A percentile compares a stretch with the other conserved stretches of the same genome.
Evolutionary conservation across 1,140 invertebrate genomes (phyloP).

Genomic region (Psix sp.): DNA sequence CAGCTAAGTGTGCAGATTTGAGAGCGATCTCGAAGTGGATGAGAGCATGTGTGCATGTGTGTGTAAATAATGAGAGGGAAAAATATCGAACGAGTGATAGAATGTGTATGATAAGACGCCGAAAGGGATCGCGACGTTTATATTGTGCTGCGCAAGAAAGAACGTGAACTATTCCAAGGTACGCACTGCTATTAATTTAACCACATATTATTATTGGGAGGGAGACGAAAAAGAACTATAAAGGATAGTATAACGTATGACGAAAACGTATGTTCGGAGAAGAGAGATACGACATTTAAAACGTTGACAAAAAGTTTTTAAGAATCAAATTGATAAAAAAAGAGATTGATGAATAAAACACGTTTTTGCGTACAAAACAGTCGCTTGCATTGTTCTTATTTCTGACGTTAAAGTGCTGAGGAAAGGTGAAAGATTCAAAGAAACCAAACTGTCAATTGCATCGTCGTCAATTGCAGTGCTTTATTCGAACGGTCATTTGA

Average conservation of each 20-base stretch:
- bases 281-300: no score
- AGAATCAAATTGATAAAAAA: constrained; percentile 65
- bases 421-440: constrained; percentile 74
- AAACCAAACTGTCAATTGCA: constrained; percentile 64
- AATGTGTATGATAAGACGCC: constrained; percentile 68
- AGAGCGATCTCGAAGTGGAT: constrained; percentile 21
- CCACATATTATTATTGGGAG: constrained; percentile 74
- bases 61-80: constrained; percentile 36
- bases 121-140: constrained; percentile 74
- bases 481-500: constrained; percentile 41
- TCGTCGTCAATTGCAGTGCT: constrained; percentile 60
- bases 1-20: constrained; percentile 7
- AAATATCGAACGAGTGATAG: background rate
- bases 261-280: constrained; percentile 73
- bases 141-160: constrained; percentile 78
- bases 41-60: constrained; percentile 36
- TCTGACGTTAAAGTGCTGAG: constrained; percentile 78
- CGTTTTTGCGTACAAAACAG: constrained; percentile 74
- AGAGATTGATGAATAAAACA: constrained; percentile 74
- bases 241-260: constrained; percentile 63
- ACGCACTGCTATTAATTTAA: constrained; percentile 77
- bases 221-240: constrained; percentile 16
- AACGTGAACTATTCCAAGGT: constrained; percentile 78
- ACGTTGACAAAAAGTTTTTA: no score
- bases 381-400: constrained; percentile 75